Percentiles rank a stretch among this genome's conserved stretches.
phyloP scores from a whole-genome alignment of 2,888 invertebrate species.

The Tillus elongatus region DNA sequence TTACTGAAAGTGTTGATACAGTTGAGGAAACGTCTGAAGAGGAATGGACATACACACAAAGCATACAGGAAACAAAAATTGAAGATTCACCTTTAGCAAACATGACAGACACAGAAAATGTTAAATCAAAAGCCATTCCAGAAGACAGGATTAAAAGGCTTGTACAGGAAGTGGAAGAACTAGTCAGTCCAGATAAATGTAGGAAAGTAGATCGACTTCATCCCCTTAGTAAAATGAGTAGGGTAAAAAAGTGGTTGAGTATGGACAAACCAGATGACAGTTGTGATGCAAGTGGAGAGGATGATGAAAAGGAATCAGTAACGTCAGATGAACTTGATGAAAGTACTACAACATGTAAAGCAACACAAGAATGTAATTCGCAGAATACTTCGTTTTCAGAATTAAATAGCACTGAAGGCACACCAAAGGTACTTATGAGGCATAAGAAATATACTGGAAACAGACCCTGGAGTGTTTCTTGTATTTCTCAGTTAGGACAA shows the following conservation, averaged over 20 bases:
- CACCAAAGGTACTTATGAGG: constrained; percentile 52
- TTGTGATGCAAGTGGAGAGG: constrained; percentile 85
- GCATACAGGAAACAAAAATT: constrained; percentile 21
- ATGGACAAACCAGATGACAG: constrained; percentile 59
- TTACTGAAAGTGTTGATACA: constrained; percentile 32
- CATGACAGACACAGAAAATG: constrained; percentile 21
- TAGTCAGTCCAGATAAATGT: constrained; percentile 49
- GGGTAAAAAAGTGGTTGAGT: constrained; percentile 63
- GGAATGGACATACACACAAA: constrained; percentile 60
- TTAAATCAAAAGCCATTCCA: constrained; percentile 24
- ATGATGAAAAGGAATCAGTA: constrained; percentile 67
- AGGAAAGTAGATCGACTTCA: constrained; percentile 33
- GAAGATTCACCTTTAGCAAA: constrained; percentile 38
- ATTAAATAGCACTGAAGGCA: constrained; percentile 31
- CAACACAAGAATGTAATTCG: constrained; percentile 33
- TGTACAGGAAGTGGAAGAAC: constrained; percentile 71
- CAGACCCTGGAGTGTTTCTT: constrained; percentile 84
- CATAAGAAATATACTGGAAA: constrained; percentile 48
- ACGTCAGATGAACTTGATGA: constrained; percentile 71
- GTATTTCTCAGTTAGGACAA: constrained; percentile 63
- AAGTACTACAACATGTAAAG: constrained; percentile 60
- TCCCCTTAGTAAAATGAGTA: constrained; percentile 50
- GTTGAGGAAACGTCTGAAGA: constrained; percentile 55
- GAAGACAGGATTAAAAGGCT: constrained; percentile 47
- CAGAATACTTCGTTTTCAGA: constrained; percentile 36